Percentiles rank a stretch among this genome's conserved stretches.
Conservation (phyloP, 2,113 vertebrate genomes). For the Atrichornis clamosus region DNA sequence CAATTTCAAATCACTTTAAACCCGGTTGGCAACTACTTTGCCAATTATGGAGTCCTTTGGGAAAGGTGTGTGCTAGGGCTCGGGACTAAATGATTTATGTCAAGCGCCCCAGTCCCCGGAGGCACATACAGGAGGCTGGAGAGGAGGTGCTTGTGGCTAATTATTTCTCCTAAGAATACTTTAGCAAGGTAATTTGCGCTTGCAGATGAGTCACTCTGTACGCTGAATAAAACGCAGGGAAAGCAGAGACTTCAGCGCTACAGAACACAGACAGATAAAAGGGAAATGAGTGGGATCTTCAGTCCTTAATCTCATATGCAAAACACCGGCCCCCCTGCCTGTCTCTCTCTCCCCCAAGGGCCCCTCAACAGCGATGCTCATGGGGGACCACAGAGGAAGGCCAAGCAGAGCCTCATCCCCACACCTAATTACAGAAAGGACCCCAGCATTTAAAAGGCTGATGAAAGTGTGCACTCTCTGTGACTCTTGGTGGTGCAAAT, state of each 20-base stretch:
- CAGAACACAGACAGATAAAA: constrained; percentile 55
- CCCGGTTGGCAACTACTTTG: constrained; percentile 83
- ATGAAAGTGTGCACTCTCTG: background rate
- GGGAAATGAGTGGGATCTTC: constrained; percentile 10
- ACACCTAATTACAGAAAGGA: background rate
- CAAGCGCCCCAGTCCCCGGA: constrained; percentile 73
- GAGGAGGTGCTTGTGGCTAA: constrained; percentile 78
- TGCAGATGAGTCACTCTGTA: constrained; percentile 75
- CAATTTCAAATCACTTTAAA: constrained; percentile 86
- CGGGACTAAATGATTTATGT: constrained; percentile 84
- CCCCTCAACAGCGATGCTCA: background rate
- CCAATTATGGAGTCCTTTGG: constrained; percentile 80
- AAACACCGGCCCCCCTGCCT: background rate
- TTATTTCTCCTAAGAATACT: constrained; percentile 86
- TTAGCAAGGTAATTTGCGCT: constrained; percentile 78
- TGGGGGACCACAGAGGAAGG: background rate
- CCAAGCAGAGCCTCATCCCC: background rate
- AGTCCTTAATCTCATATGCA: constrained; percentile 53
- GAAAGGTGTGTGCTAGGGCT: constrained; percentile 77
- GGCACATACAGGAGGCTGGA: constrained; percentile 66
- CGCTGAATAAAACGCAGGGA: constrained; percentile 60
- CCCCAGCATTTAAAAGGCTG: background rate
- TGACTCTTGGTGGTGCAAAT: background rate
- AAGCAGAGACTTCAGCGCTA: constrained; percentile 59
- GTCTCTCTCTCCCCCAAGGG: background rate